Percentiles rank a stretch among this genome's conserved stretches.
These are phyloP conservation scores for Xenus cinereus DNA, from an alignment of 2,113 vertebrate species.

Conservation along the genomic window DNA sequence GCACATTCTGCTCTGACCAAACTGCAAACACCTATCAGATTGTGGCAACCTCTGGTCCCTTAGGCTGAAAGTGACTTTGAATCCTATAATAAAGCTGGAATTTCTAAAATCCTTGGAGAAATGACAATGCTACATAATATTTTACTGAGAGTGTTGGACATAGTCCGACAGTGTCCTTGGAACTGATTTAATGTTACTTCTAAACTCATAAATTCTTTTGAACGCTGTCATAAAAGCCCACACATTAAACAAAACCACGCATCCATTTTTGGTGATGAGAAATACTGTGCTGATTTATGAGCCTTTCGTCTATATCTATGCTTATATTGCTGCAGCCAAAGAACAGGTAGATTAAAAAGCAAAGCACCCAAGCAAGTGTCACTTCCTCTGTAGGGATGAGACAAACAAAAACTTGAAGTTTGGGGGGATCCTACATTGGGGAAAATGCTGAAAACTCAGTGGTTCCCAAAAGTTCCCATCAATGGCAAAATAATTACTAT, in stretches of 20 bases:
- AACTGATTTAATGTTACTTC: constrained; percentile 17
- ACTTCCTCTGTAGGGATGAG: not conserved
- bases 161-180: not conserved
- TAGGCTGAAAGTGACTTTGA: not conserved
- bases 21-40: not conserved
- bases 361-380: not conserved
- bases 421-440: not conserved
- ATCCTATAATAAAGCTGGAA: not conserved
- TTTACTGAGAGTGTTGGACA: not conserved
- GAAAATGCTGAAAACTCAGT: not conserved
- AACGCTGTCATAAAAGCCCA: not conserved
- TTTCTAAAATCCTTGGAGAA: not conserved
- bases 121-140: not conserved
- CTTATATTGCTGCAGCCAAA: not conserved
- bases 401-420: not conserved
- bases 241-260: not conserved
- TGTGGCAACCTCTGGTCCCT: not conserved
- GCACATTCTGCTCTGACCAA: not conserved
- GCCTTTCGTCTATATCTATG: not conserved
- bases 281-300: not conserved
- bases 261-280: not conserved
- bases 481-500: not conserved
- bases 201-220: constrained; percentile 29
- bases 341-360: not conserved
- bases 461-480: not conserved